Evolutionary conservation across 2,797 vertebrate genomes (phyloP), one percentile per base, ranked within the genome.

Genomic region (Atherinosoma microstoma): DNA sequence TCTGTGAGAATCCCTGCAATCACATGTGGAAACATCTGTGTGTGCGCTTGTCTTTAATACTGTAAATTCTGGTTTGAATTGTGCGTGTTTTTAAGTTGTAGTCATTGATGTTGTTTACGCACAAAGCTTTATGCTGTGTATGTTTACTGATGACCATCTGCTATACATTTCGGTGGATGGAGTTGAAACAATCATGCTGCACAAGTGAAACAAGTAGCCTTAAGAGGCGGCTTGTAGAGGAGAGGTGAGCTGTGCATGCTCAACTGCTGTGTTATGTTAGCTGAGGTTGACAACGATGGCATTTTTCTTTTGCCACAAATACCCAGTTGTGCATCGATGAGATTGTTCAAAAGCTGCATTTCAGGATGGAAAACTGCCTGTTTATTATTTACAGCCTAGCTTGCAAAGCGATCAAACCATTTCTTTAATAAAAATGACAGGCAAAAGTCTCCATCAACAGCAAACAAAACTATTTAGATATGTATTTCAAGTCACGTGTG

Each of bases 91-190:
- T 76, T 40, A 79, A 79, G 81, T 80, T 70, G 64, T 67, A 65
- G 61, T 72, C 64, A 10, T 73, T 83, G 80, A 85, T 83, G 51
- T 81, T 88, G 90, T 92, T 89, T 90, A 87, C 9, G 30, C 67
- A 57, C 69, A 56, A 1, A 58, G 73, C 67, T 78, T 78, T 77
- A 80, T 63, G 85, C 75, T 69, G 34, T 76, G 72, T 11, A 15
- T 91, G 86, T 90, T 91, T 89, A 87, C 75, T 73, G 80, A 70
- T 58, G 69, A 70, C 68, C 84, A 91, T 91, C 89, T 92, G 92
- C 84, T 88, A 73, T 65, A 70, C 61, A 72, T 92, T 91, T 87
- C 2, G 8, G 64, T 6, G 75, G 74, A 67, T 49, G 62, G 56
- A 81, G 60, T 73, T 73, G 81, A 88, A 89, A 87, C 73, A 82